Conservation (phyloP, 2,113 vertebrate genomes). For the Leucopsar rothschildi region DNA sequence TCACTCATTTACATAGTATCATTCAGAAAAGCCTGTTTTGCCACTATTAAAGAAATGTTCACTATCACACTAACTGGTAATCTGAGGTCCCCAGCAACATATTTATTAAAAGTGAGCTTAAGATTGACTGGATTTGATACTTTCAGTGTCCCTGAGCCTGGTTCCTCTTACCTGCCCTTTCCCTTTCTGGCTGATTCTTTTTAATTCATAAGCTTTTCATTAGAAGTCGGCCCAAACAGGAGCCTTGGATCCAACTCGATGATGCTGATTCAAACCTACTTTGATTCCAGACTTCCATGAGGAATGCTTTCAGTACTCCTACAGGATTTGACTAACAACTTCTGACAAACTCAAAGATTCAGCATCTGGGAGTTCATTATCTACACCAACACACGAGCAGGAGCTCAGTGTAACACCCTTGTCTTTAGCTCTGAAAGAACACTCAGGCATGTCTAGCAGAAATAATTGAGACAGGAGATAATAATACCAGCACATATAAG, state of each 20-base stretch:
- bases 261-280: slow-evolving; percentile 61
- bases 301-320: slow-evolving; percentile 52
- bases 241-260: background rate
- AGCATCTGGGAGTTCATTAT: slow-evolving; percentile 60
- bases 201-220: background rate
- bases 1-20: background rate
- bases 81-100: background rate
- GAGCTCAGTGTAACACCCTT: slow-evolving; percentile 44
- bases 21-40: background rate
- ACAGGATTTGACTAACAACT: slow-evolving; percentile 57
- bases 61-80: background rate
- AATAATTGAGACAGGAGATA: slow-evolving; percentile 63
- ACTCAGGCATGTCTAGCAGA: slow-evolving; percentile 57
- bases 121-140: background rate
- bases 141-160: background rate
- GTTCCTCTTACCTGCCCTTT: background rate
- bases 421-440: slow-evolving; percentile 48
- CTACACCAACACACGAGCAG: slow-evolving; percentile 17
- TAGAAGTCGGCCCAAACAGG: background rate
- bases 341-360: slow-evolving; percentile 56
- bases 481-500: background rate
- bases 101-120: background rate
- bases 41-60: background rate
- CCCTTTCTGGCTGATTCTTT: background rate
- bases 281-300: slow-evolving; percentile 49